phyloP scores from a whole-genome alignment of 2,113 vertebrate species.

The Myrmecobius fasciatus region DNA sequence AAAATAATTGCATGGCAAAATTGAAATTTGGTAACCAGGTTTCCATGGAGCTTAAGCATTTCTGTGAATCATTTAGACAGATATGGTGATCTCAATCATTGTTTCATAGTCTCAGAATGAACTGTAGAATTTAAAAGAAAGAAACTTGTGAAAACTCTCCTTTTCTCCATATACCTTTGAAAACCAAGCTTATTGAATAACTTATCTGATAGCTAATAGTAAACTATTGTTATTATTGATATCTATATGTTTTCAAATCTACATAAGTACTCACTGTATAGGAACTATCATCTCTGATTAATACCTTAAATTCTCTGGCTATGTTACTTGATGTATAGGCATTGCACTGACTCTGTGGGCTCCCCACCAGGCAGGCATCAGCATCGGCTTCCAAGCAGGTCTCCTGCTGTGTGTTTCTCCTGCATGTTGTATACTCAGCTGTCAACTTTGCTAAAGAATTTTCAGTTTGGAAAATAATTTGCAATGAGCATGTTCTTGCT shows the following conservation, averaged over 20 bases:
- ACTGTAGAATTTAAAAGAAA: background rate
- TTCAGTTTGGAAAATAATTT: constrained; percentile 28
- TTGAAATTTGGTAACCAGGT: background rate
- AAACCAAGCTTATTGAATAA: background rate
- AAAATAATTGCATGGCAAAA: background rate
- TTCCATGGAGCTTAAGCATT: background rate
- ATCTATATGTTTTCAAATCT: constrained; percentile 69
- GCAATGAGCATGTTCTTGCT: background rate
- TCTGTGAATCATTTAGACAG: background rate
- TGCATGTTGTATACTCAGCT: constrained; percentile 27
- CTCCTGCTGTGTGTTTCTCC: constrained; percentile 55
- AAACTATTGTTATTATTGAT: constrained; percentile 51
- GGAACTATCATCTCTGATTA: constrained; percentile 78
- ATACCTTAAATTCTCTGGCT: constrained; percentile 74
- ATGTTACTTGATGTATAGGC: constrained; percentile 77
- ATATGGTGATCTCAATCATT: background rate
- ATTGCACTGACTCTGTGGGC: constrained; percentile 59
- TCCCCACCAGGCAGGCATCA: constrained; percentile 75
- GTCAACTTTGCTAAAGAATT: constrained; percentile 61
- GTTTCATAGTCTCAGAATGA: constrained; percentile 12
- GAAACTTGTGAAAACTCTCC: background rate
- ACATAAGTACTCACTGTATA: constrained; percentile 73
- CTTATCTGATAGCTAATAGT: background rate
- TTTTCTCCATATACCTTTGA: constrained; percentile 11
- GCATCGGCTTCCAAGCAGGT: constrained; percentile 47